Percentiles rank a stretch among this genome's conserved stretches.
phyloP scores from a whole-genome alignment of 2,113 vertebrate species.

The Limnothrissa miodon region DNA sequence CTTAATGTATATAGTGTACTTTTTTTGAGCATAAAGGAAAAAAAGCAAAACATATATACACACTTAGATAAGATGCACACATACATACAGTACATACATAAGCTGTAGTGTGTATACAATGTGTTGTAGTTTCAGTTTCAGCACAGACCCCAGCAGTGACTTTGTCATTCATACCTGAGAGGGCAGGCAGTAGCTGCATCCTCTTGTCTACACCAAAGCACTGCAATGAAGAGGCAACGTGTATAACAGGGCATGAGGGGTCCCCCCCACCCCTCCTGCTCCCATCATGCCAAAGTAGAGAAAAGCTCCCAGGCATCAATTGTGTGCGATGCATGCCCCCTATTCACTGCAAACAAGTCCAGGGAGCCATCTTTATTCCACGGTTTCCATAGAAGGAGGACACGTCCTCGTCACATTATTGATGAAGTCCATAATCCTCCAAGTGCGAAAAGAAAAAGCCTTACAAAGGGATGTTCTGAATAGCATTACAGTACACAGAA shows the following conservation, averaged over 20 bases:
- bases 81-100: too few species aligned
- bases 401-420: neutral
- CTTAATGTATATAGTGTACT: neutral
- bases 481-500: neutral
- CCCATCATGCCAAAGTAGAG: neutral
- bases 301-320: constrained; percentile 6
- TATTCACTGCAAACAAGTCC: neutral
- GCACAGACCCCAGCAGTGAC: neutral
- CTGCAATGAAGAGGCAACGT: neutral
- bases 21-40: neutral
- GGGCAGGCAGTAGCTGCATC: neutral
- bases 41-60: neutral
- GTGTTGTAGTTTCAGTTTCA: neutral
- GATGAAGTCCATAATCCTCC: neutral
- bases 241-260: neutral
- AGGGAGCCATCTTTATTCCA: neutral
- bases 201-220: neutral
- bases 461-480: constrained; percentile 6
- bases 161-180: neutral
- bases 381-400: constrained; percentile 1
- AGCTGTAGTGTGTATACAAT: too few species aligned
- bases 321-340: neutral
- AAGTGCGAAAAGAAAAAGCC: neutral
- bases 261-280: neutral
- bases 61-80: too few species aligned